These are phyloP conservation scores for Echinops telfairi DNA, from an alignment of 2,113 vertebrate species.

Conservation along the genomic window DNA sequence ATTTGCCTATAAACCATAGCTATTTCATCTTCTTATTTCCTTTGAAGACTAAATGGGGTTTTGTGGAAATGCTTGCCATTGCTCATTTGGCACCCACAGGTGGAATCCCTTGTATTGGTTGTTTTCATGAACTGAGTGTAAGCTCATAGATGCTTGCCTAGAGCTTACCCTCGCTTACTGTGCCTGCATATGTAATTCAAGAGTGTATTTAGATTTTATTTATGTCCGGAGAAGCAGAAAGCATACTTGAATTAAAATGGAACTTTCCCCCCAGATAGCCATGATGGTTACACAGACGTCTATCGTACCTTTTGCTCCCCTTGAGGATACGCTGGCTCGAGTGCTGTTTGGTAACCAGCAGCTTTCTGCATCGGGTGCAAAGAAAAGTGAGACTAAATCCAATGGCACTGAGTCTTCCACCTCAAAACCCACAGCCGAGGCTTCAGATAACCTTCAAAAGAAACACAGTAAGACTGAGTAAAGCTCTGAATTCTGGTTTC, in stretches of 20 bases:
- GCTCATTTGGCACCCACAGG: not conserved
- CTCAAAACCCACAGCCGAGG: conserved; percentile 61
- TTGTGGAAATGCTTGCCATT: not conserved
- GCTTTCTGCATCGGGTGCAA: conserved; percentile 79
- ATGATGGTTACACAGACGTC: conserved; percentile 92
- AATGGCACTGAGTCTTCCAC: conserved; percentile 76
- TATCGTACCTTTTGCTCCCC: conserved; percentile 86
- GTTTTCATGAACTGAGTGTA: not conserved
- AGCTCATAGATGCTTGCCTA: not conserved
- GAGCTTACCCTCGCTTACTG: conserved; percentile 16
- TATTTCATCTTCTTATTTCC: not conserved
- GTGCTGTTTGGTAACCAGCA: conserved; percentile 89
- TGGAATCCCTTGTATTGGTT: conserved; percentile 14
- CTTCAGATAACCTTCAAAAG: conserved; percentile 76
- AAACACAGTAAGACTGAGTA: conserved; percentile 84
- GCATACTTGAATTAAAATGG: conserved; percentile 59
- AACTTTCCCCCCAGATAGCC: conserved; percentile 85
- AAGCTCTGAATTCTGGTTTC: conserved; percentile 23
- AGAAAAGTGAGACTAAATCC: conserved; percentile 78
- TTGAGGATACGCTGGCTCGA: conserved; percentile 89
- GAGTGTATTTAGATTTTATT: conserved; percentile 22
- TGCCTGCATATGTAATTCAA: conserved; percentile 26
- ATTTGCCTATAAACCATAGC: not conserved
- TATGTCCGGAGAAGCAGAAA: conserved; percentile 41
- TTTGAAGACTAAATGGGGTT: conserved; percentile 21